Evolutionary conservation across 2,888 invertebrate genomes (phyloP).

Genomic region (Cerastis rubricosa): DNA sequence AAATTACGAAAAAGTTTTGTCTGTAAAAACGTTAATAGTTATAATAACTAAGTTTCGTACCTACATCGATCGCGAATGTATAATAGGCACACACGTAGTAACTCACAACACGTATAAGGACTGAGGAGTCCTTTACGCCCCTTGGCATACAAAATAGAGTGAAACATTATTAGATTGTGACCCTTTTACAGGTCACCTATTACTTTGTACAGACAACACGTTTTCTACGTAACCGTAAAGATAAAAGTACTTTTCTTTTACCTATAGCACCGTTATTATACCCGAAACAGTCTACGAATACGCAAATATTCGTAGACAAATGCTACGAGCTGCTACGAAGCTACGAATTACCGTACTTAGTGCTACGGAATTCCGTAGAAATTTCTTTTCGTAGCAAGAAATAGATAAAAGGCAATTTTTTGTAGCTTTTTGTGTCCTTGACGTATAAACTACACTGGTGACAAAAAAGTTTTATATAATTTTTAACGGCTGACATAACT

Average conservation of each 20-base stretch:
- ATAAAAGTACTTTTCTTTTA: conserved; percentile 32
- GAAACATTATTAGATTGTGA: conserved; percentile 50
- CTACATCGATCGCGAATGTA: not conserved
- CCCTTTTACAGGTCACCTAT: conserved; percentile 40
- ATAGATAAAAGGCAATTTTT: conserved; percentile 17
- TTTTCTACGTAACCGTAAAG: conserved; percentile 17
- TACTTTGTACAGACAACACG: conserved; percentile 26
- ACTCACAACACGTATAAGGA: not conserved
- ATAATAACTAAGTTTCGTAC: not conserved
- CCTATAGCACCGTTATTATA: not conserved
- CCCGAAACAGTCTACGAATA: conserved; percentile 26
- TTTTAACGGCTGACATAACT: conserved; percentile 14
- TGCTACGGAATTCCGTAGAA: conserved; percentile 47
- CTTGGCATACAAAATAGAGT: conserved; percentile 35
- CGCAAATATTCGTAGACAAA: conserved; percentile 44
- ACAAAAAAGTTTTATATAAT: conserved; percentile 4
- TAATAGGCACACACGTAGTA: not conserved
- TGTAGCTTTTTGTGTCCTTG: conserved; percentile 34
- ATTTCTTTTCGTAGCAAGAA: conserved; percentile 25
- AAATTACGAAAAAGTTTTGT: not conserved
- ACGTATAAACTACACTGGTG: not conserved
- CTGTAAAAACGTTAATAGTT: not conserved
- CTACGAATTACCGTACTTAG: conserved; percentile 44
- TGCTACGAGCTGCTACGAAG: conserved; percentile 51
- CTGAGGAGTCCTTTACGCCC: conserved; percentile 4